These are phyloP conservation scores for Conger conger DNA, from an alignment of 2,113 vertebrate genomes.

Conservation along the genomic window DNA sequence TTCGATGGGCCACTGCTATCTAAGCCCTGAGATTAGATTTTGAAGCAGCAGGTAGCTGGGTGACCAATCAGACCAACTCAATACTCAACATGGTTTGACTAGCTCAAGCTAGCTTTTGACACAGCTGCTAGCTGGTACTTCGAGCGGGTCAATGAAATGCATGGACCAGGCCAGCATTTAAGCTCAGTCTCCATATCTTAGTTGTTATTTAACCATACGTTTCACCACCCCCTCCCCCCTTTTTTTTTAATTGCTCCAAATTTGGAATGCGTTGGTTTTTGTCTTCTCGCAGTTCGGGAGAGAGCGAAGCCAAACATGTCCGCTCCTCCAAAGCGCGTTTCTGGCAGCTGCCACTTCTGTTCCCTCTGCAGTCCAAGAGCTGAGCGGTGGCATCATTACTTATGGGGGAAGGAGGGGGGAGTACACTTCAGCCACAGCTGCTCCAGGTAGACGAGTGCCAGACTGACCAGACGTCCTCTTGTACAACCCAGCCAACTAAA, in stretches of 20 bases:
- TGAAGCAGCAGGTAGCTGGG: too few relatives aligned
- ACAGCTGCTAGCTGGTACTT: too few relatives aligned
- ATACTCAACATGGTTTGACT: too few relatives aligned
- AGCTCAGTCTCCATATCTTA: background rate
- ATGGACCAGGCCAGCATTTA: background rate
- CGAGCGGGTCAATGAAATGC: too few relatives aligned
- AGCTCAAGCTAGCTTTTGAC: too few relatives aligned
- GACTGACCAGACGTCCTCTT: background rate
- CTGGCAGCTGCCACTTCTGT: background rate
- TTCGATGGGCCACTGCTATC: background rate
- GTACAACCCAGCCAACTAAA: background rate
- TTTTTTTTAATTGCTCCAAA: too few relatives aligned
- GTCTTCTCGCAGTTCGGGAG: background rate
- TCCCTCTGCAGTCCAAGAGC: background rate
- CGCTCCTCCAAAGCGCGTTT: background rate
- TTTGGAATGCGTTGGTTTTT: background rate
- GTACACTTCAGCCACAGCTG: background rate
- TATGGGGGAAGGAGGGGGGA: too few relatives aligned
- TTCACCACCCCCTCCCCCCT: background rate
- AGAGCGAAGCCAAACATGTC: background rate
- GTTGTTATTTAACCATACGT: background rate
- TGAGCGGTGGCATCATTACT: too few relatives aligned
- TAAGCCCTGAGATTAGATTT: background rate
- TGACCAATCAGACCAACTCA: too few relatives aligned
- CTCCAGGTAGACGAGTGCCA: background rate